These are phyloP conservation scores for Colostygia pectinataria DNA, from an alignment of 2,888 invertebrate species.

Conservation along the genomic window DNA sequence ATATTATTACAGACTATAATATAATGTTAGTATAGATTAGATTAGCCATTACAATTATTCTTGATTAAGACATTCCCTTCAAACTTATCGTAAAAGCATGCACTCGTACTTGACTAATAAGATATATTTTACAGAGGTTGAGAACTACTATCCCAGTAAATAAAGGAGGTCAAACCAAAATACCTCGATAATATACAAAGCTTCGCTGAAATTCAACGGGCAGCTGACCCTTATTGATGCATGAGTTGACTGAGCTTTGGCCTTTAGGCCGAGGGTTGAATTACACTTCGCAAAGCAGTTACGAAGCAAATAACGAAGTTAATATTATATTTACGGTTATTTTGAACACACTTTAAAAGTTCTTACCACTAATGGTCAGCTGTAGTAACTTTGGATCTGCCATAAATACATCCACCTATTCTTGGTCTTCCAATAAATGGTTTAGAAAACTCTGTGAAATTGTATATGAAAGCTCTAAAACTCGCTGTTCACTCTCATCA, in stretches of 20 bases:
- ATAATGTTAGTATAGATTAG: no score
- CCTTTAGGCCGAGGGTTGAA: slow-evolving; percentile 27
- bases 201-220: slow-evolving; percentile 28
- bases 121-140: no score
- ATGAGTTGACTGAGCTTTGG: slow-evolving; percentile 31
- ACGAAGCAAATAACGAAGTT: slow-evolving; percentile 28
- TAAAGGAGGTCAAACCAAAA: slow-evolving; percentile 33
- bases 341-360: slow-evolving; percentile 21
- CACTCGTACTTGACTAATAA: no score
- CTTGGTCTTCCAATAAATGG: neutral
- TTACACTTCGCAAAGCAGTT: slow-evolving; percentile 29
- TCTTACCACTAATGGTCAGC: slow-evolving; percentile 20
- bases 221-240: slow-evolving; percentile 35
- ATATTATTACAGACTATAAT: no score
- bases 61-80: no score
- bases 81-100: no score
- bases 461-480: no score
- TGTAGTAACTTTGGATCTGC: slow-evolving; percentile 14
- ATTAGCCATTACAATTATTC: no score
- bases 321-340: slow-evolving; percentile 25
- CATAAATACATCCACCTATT: slow-evolving; percentile 6
- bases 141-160: no score
- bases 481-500: no score
- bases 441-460: no score
- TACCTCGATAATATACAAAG: slow-evolving; percentile 32